These are phyloP conservation scores for Bemisia tabaci DNA, from an alignment of 1,140 invertebrate species.

Conservation along the genomic window DNA sequence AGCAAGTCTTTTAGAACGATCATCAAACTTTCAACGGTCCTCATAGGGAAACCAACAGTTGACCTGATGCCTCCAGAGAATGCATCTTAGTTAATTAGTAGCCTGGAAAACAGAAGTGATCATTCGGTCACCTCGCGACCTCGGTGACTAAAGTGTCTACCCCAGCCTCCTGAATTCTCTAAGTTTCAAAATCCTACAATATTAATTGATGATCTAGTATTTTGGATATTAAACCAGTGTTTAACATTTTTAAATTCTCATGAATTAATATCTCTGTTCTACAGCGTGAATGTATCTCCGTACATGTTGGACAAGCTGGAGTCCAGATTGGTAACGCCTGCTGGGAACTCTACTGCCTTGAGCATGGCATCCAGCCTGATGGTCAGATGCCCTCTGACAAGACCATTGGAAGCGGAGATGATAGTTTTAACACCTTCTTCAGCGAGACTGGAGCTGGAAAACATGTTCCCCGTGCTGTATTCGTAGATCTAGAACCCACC, in stretches of 20 bases:
- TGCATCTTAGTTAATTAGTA: too few relatives aligned
- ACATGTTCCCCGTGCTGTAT: conserved; percentile 47
- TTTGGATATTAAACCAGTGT: too few relatives aligned
- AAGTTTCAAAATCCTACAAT: too few relatives aligned
- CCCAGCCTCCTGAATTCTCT: neutral
- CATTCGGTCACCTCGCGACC: neutral
- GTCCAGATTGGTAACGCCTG: conserved; percentile 61
- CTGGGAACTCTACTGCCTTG: conserved; percentile 61
- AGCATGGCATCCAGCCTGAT: conserved; percentile 83
- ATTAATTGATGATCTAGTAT: too few relatives aligned
- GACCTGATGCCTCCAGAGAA: too few relatives aligned
- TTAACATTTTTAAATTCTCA: neutral
- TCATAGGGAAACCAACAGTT: too few relatives aligned
- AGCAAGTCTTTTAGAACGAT: too few relatives aligned
- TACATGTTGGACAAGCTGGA: conserved; percentile 74
- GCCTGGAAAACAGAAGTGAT: too few relatives aligned
- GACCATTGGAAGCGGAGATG: conserved; percentile 52
- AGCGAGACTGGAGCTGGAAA: conserved; percentile 38
- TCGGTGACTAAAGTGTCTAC: neutral
- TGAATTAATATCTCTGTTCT: conserved; percentile 28
- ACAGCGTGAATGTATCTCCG: conserved; percentile 54
- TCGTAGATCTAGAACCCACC: conserved; percentile 52
- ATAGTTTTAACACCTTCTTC: conserved; percentile 50
- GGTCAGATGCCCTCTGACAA: conserved; percentile 66
- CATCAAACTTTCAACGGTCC: too few relatives aligned